Conservation (phyloP, 2,113 vertebrate genomes). For the Bos javanicus region DNA sequence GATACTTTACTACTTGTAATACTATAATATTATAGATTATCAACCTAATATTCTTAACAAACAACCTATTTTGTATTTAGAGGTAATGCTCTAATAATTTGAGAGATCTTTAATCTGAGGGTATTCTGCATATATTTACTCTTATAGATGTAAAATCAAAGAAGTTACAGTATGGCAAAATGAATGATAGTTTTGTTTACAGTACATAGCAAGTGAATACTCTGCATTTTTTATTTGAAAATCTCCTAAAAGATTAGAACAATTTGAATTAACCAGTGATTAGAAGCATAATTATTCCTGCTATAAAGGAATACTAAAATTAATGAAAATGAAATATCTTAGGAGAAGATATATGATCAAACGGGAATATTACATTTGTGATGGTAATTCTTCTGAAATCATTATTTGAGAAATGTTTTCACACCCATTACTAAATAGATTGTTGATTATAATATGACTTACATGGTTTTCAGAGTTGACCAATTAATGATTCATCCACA, state of each 20-base stretch:
- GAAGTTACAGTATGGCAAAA: neutral
- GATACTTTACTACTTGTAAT: neutral
- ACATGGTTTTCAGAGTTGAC: neutral
- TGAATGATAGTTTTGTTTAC: neutral
- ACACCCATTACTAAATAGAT: neutral
- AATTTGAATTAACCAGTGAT: slow-evolving; percentile 20
- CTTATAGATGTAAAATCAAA: neutral
- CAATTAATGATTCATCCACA: neutral
- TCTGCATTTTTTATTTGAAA: neutral
- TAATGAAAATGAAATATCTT: slow-evolving; percentile 11
- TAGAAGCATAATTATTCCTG: neutral
- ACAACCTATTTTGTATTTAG: neutral
- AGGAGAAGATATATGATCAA: neutral
- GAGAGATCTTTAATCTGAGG: neutral
- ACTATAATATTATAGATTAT: neutral
- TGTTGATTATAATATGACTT: neutral
- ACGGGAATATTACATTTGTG: slow-evolving; percentile 3
- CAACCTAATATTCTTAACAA: neutral
- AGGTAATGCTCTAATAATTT: neutral
- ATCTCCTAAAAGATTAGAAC: neutral
- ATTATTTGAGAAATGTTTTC: neutral
- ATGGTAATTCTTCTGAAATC: slow-evolving; percentile 11
- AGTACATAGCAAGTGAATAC: neutral
- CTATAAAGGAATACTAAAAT: neutral
- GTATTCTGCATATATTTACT: neutral